Conservation (phyloP, 2,113 vertebrate genomes). For the Cynopterus brachyotis region DNA sequence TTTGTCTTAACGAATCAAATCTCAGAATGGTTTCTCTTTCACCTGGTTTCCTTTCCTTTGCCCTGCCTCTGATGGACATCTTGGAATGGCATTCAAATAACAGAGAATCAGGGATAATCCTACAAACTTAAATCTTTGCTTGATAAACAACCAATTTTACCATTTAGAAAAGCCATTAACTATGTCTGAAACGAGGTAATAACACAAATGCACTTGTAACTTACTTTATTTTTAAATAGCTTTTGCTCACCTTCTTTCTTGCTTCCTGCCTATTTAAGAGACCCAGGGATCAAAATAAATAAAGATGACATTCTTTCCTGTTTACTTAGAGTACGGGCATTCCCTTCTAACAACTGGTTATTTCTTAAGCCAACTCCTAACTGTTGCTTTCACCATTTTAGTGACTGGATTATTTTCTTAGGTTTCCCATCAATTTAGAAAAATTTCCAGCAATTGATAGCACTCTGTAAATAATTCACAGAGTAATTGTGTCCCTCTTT, state of each 20-base stretch:
- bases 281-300: neutral
- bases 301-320: neutral
- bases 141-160: neutral
- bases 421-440: conserved; percentile 23
- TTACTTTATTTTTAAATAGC: neutral
- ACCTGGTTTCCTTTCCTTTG: neutral
- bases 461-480: conserved; percentile 55
- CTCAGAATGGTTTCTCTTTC: conserved; percentile 3
- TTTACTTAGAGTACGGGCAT: neutral
- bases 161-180: neutral
- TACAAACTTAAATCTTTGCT: neutral
- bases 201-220: neutral
- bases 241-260: neutral
- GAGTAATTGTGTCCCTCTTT: conserved; percentile 1
- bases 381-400: neutral
- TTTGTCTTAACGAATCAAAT: neutral
- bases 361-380: neutral
- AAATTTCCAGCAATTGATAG: conserved; percentile 43
- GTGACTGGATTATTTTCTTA: conserved; percentile 29
- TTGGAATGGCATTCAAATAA: neutral
- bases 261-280: neutral
- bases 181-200: neutral
- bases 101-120: neutral
- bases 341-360: neutral
- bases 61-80: neutral